Conservation (phyloP, 2,113 vertebrate genomes). For the Peromyscus maniculatus region DNA sequence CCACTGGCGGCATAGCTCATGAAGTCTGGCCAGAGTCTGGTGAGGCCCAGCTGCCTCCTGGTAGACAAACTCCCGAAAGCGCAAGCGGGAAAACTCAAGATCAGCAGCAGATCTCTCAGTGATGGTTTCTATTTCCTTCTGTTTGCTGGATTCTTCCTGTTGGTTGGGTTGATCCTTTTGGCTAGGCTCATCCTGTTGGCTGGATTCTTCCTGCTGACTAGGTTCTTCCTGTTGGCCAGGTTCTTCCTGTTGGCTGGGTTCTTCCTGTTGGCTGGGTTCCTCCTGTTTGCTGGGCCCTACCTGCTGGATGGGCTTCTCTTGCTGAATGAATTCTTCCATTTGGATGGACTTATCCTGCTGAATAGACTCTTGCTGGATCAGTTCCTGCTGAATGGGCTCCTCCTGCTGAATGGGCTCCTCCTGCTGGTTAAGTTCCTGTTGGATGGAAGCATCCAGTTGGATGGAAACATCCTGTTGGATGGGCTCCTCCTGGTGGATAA, state of each 20-base stretch:
- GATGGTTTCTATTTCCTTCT: constrained; percentile 34
- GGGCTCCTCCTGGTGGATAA: neutral
- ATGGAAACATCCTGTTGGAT: neutral
- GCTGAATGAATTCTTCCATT: neutral
- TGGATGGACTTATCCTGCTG: neutral
- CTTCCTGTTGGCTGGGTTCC: neutral
- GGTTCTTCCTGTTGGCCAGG: no score
- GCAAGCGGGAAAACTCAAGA: constrained; percentile 23
- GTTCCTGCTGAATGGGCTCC: neutral
- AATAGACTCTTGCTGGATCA: neutral
- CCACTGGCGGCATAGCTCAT: constrained; percentile 74
- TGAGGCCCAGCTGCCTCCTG: constrained; percentile 19
- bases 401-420: neutral
- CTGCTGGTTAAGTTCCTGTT: neutral
- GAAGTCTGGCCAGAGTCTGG: constrained; percentile 3
- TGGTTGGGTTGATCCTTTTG: neutral
- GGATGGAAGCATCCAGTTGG: neutral
- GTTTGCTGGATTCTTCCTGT: neutral
- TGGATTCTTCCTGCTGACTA: neutral
- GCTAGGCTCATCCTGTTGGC: neutral
- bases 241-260: neutral
- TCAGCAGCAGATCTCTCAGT: constrained; percentile 25
- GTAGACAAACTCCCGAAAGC: constrained; percentile 70
- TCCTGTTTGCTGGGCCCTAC: no score
- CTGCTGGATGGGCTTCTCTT: no score